These are phyloP conservation scores for Microplitis deprimator DNA, from an alignment of 2,888 invertebrate species.

Conservation along the genomic window DNA sequence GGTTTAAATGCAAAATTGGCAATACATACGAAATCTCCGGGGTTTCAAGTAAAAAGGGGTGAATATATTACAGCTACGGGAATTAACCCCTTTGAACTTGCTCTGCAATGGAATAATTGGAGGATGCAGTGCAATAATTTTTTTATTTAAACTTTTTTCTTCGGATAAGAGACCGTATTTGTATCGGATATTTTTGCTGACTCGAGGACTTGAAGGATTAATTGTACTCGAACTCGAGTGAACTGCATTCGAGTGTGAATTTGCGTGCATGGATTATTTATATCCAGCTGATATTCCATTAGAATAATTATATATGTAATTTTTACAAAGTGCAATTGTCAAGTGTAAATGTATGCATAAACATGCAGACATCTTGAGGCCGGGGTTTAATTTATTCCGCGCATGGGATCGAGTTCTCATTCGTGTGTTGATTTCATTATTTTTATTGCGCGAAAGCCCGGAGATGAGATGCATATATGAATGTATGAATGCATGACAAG, in stretches of 20 bases:
- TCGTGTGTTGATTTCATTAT: no score
- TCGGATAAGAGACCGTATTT: background rate
- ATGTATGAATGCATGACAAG: no score
- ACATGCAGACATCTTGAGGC: constrained; percentile 1
- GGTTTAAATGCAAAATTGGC: constrained; percentile 72
- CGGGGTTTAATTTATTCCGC: background rate
- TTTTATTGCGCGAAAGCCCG: no score
- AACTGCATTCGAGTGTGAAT: background rate
- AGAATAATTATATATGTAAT: background rate
- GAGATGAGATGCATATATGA: no score
- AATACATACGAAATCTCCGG: constrained; percentile 72
- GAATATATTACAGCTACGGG: constrained; percentile 69
- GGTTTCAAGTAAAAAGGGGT: constrained; percentile 71
- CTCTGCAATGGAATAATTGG: constrained; percentile 68
- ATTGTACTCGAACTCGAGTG: no score
- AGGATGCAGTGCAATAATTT: constrained; percentile 64
- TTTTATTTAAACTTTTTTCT: constrained; percentile 5
- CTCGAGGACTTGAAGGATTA: no score
- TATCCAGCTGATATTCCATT: background rate
- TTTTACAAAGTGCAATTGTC: constrained; percentile 9
- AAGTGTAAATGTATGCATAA: background rate
- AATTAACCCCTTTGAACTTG: constrained; percentile 67
- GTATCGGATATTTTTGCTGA: background rate
- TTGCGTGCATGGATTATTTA: background rate
- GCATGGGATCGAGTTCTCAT: background rate